These are phyloP conservation scores for Pachliopta kotzebuea DNA, from an alignment of 2,888 invertebrate genomes.

Conservation along the genomic window DNA sequence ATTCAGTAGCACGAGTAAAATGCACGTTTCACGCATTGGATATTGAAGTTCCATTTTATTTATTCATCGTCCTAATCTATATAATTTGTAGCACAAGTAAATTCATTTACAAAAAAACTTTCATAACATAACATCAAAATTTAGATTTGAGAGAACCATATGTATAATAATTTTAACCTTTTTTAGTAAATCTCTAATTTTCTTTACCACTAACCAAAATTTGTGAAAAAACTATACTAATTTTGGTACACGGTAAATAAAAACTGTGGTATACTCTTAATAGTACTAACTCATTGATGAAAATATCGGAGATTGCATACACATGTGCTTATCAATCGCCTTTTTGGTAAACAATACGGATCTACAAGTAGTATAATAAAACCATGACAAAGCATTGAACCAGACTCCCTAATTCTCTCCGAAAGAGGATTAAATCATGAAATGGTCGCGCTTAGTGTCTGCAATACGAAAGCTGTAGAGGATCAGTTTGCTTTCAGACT, in stretches of 20 bases:
- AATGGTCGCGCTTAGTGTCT: constrained; percentile 65
- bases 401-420: constrained; percentile 60
- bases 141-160: not conserved
- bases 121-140: not conserved
- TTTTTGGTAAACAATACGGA: constrained; percentile 29
- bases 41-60: constrained; percentile 6
- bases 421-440: constrained; percentile 68
- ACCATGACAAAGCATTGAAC: constrained; percentile 52
- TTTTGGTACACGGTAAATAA: too few relatives aligned
- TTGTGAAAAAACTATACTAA: too few relatives aligned
- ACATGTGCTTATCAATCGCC: not conserved
- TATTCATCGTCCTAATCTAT: constrained; percentile 1
- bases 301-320: not conserved
- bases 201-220: too few relatives aligned
- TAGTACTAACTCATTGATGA: too few relatives aligned
- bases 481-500: constrained; percentile 59
- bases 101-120: too few relatives aligned
- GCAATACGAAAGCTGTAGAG: constrained; percentile 58
- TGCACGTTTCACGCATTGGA: constrained; percentile 10
- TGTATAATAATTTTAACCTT: too few relatives aligned
- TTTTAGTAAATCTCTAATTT: too few relatives aligned
- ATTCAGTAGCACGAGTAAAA: constrained; percentile 23
- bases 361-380: constrained; percentile 47
- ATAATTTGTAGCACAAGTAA: not conserved
- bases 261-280: too few relatives aligned